phyloP scores from a whole-genome alignment of 2,888 invertebrate species.

The Dioctria rufipes region DNA sequence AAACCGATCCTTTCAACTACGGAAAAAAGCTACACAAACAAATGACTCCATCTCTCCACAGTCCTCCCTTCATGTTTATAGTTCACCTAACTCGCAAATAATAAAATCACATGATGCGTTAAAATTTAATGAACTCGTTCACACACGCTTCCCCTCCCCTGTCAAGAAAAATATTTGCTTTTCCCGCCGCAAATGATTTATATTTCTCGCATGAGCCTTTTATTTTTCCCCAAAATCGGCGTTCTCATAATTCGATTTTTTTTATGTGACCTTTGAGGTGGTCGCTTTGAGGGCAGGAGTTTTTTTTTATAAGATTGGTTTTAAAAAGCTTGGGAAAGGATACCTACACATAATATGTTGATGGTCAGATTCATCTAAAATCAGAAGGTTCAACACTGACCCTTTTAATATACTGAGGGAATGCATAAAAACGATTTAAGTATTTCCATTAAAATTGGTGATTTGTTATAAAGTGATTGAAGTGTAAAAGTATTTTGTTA shows the following conservation, averaged over 20 bases:
- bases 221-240: not conserved
- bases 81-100: conserved; percentile 38
- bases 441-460: not conserved
- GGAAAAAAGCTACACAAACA: conserved; percentile 24
- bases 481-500: conserved; percentile 20
- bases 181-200: conserved; percentile 1
- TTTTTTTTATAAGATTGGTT: not conserved
- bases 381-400: not conserved
- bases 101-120: conserved; percentile 43
- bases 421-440: not conserved
- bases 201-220: conserved; percentile 12
- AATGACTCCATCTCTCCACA: not conserved
- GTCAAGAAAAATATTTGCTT: not conserved
- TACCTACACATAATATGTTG: not conserved
- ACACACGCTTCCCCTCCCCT: conserved; percentile 9
- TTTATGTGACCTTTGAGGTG: conserved; percentile 17
- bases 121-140: conserved; percentile 45
- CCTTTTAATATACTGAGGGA: too few relatives aligned
- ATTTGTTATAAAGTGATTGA: too few relatives aligned
- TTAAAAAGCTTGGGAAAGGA: not conserved
- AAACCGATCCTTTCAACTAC: not conserved
- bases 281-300: conserved; percentile 7
- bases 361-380: not conserved
- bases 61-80: not conserved
- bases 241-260: not conserved